A percentile compares a stretch with the other conserved stretches of the same genome.
phyloP scores from a whole-genome alignment of 1,140 invertebrate species.

The Drosophila nigromelanica region DNA sequence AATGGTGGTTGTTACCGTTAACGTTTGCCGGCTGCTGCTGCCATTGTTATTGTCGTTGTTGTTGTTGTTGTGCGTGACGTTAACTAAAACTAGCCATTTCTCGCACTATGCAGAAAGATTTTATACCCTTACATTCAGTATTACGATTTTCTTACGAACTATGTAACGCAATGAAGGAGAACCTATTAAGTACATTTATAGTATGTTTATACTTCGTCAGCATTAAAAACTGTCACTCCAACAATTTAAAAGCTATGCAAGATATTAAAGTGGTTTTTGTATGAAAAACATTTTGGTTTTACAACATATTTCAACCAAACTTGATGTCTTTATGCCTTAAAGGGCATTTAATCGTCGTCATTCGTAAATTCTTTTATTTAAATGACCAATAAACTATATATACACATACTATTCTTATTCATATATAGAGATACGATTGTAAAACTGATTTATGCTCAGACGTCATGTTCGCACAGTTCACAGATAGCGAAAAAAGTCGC shows the following conservation, averaged over 20 bases:
- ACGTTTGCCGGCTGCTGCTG: slow-evolving; percentile 61
- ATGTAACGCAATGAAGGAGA: no score
- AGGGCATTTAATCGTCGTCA: no score
- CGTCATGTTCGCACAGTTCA: background rate
- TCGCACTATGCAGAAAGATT: slow-evolving; percentile 6
- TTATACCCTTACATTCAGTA: no score
- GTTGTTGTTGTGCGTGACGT: slow-evolving; percentile 39
- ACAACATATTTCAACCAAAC: no score
- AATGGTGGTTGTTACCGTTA: slow-evolving; percentile 71
- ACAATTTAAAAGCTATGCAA: no score
- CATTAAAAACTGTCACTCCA: no score
- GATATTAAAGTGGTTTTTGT: no score
- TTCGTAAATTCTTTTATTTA: slow-evolving; percentile 17
- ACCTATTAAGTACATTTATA: no score
- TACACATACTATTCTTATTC: background rate
- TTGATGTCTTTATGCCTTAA: no score
- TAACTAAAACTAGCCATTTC: slow-evolving; percentile 46
- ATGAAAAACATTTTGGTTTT: no score
- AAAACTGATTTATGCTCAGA: slow-evolving; percentile 34
- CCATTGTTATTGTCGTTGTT: slow-evolving; percentile 31
- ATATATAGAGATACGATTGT: slow-evolving; percentile 13
- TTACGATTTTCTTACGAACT: no score
- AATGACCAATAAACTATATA: slow-evolving; percentile 13
- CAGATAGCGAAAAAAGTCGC: slow-evolving; percentile 33
- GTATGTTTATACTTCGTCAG: no score